These are phyloP conservation scores for Plestiodon gilberti DNA, from an alignment of 2,113 vertebrate genomes.

Conservation along the genomic window DNA sequence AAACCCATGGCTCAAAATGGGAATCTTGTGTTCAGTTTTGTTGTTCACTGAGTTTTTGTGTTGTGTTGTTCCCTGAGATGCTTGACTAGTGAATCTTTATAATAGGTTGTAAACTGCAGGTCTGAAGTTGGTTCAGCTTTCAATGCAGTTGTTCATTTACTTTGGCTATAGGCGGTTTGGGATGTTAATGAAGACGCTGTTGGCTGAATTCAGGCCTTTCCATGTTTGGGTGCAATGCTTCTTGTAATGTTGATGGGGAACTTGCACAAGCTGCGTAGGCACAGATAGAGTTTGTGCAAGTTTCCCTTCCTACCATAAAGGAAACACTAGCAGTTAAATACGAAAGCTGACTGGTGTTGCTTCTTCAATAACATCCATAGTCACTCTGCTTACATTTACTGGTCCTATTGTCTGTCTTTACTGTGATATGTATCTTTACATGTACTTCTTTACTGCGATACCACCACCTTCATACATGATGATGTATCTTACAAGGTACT, in stretches of 20 bases:
- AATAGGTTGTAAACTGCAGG: background rate
- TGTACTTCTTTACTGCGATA: too few species aligned
- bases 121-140: background rate
- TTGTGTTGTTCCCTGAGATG: too few species aligned
- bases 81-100: background rate
- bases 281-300: background rate
- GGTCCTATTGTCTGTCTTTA: background rate
- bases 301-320: background rate
- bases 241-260: background rate
- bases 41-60: too few species aligned
- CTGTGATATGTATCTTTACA: too few species aligned
- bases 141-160: background rate
- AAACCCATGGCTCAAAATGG: background rate
- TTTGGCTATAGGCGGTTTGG: background rate
- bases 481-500: background rate
- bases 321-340: background rate
- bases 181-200: background rate
- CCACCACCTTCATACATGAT: too few species aligned
- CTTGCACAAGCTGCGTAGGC: background rate
- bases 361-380: background rate
- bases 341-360: background rate
- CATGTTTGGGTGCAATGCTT: background rate
- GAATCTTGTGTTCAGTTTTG: background rate
- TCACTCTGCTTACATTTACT: background rate
- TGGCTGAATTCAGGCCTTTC: background rate